Conservation (phyloP, 2,888 invertebrate species). For the Acleris literana region DNA sequence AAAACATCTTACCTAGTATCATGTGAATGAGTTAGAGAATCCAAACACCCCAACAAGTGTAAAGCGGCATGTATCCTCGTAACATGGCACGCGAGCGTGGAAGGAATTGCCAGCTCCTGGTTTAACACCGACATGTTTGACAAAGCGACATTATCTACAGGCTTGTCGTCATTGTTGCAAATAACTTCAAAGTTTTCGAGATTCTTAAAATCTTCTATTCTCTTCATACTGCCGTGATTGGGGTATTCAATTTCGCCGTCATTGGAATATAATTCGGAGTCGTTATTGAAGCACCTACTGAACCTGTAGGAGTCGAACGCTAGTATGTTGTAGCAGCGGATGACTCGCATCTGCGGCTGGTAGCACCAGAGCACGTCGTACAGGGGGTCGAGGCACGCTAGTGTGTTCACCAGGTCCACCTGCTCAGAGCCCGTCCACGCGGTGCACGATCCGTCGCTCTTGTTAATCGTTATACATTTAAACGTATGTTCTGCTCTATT, state of each 20-base stretch:
- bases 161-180: conserved; percentile 56
- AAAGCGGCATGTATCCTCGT: conserved; percentile 95
- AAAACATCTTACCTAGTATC: conserved; percentile 82
- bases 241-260: conserved; percentile 68
- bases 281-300: conserved; percentile 68
- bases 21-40: conserved; percentile 93
- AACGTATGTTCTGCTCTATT: conserved; percentile 91
- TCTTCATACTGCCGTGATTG: conserved; percentile 69
- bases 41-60: conserved; percentile 94
- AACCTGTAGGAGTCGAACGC: conserved; percentile 87
- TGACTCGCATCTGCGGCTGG: conserved; percentile 84
- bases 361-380: conserved; percentile 98
- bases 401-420: conserved; percentile 91
- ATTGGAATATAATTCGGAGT: conserved; percentile 52
- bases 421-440: conserved; percentile 93
- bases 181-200: conserved; percentile 65
- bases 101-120: conserved; percentile 92
- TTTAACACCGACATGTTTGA: conserved; percentile 87
- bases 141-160: conserved; percentile 61
- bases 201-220: conserved; percentile 72
- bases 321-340: conserved; percentile 92
- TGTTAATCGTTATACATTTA: conserved; percentile 94
- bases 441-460: conserved; percentile 93
- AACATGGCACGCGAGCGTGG: conserved; percentile 86
- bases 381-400: conserved; percentile 93